Conservation (phyloP, 2,797 vertebrate species). For the Lacerta agilis region DNA sequence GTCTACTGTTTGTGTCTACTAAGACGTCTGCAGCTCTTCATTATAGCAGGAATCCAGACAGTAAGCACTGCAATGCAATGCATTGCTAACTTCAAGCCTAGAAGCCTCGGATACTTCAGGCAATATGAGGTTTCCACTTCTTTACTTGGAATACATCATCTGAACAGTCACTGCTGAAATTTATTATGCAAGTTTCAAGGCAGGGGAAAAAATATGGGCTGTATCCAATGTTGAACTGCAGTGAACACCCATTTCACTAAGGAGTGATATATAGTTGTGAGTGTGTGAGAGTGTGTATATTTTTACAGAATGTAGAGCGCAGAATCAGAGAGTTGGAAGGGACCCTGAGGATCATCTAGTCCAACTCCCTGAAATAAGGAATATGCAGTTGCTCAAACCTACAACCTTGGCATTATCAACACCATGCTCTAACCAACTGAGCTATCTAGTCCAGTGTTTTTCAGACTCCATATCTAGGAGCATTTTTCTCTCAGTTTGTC, state of each 20-base stretch:
- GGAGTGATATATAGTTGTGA: background rate
- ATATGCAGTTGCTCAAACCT: no score
- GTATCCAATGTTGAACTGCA: no score
- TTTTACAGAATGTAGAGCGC: no score
- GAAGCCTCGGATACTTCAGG: background rate
- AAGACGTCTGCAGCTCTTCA: slow-evolving; percentile 6
- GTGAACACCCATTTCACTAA: background rate
- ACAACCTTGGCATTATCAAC: no score
- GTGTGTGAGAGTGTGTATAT: no score
- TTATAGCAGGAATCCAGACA: background rate
- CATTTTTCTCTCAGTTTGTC: background rate
- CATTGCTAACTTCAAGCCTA: background rate
- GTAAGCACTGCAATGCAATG: background rate
- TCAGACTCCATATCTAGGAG: background rate
- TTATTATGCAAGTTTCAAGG: background rate
- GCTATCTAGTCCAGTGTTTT: background rate
- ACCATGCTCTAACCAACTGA: no score
- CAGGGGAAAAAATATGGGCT: background rate
- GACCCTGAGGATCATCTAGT: no score
- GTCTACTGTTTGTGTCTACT: background rate
- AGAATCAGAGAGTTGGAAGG: no score
- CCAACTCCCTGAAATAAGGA: no score
- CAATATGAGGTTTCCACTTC: background rate
- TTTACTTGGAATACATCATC: background rate
- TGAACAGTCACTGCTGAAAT: background rate